Percentiles rank a stretch among this genome's conserved stretches.
Evolutionary conservation across 2,888 invertebrate genomes (phyloP).

Genomic region (Drosophila rellima): DNA sequence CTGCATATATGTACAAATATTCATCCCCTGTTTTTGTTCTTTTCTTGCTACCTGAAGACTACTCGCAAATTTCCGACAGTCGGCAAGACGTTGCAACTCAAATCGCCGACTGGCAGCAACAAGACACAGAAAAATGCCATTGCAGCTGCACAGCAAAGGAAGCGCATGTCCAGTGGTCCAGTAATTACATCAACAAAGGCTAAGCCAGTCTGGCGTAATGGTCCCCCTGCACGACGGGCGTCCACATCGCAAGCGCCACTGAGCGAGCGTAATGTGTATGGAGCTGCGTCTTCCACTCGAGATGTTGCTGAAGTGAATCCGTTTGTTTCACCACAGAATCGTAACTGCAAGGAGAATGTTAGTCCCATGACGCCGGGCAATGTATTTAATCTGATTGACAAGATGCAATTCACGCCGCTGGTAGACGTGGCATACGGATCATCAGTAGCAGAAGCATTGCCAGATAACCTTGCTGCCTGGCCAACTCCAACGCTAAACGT

Average conservation of each 20-base stretch:
- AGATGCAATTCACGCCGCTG: slow-evolving; percentile 84
- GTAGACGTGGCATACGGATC: slow-evolving; percentile 39
- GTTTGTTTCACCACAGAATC: slow-evolving; percentile 40
- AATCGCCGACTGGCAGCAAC: slow-evolving; percentile 84
- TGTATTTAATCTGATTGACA: slow-evolving; percentile 81
- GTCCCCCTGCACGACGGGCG: slow-evolving; percentile 13
- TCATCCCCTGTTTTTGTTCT: slow-evolving; percentile 29
- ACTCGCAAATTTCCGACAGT: slow-evolving; percentile 83
- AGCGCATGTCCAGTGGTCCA: slow-evolving; percentile 39
- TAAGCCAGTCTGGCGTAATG: slow-evolving; percentile 34
- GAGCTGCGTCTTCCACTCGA: neutral
- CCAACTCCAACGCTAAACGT: slow-evolving; percentile 78
- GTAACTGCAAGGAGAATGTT: slow-evolving; percentile 85
- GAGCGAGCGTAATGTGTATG: slow-evolving; percentile 71
- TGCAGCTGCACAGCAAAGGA: slow-evolving; percentile 54
- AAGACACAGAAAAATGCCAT: slow-evolving; percentile 70
- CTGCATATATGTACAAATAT: neutral
- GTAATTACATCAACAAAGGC: slow-evolving; percentile 19
- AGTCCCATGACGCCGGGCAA: slow-evolving; percentile 85
- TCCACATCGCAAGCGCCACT: slow-evolving; percentile 61
- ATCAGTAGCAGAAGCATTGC: slow-evolving; percentile 14
- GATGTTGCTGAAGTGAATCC: slow-evolving; percentile 5
- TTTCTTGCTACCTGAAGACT: slow-evolving; percentile 65
- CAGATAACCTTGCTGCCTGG: slow-evolving; percentile 80
- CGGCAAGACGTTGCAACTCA: slow-evolving; percentile 82